Base-by-base conservation (phyloP, 2,797 vertebrate species). In the Aplochiton taeniatus region DNA sequence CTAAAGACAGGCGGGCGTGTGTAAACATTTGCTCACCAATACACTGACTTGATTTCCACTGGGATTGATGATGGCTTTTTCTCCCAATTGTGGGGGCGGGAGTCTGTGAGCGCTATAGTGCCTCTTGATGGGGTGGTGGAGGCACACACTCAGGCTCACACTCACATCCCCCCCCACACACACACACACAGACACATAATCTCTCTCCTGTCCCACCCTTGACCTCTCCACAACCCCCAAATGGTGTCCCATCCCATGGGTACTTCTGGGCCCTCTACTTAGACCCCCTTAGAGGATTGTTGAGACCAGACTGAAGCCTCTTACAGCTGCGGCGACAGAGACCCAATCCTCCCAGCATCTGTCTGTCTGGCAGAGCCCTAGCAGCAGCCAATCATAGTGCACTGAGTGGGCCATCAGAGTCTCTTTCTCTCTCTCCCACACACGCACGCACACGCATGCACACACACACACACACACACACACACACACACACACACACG, bases 401-500 rank as follows among this genome's bases (percentile, higher is more conserved):
- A 43, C 73, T 85, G 75, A 88, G 75, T 83, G 85, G 81, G 79
- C 79, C 83, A 85, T 91, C 87, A 83, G 3, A 31, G 31, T 3
- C 31, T 31, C 31, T 31, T 4, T 18, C 43, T 12, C 31, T 8
- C 52, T 57, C 65, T 58, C 58, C 48, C 80, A 65, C 45, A 63
- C 59, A 66, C 64, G 31, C 54, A 66, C 58, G 55, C 59, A 52
- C 31, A 14, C 17, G 16, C 63, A 5, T 12, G n/a, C 7, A 44
- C 11, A 48, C 8, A 11, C 62, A 17, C 19, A 7, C 58, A 63
- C 11, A 44, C 58, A 63, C 51, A 48, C 13, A 20, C 61, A 74
- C 65, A 43, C 19, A 46, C 72, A 68, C 19, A 58, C 64, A 41
- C 58, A 8, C 64, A 18, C 54, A 47, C 12, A 14, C 11, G 42